A percentile compares a stretch with the other conserved stretches of the same genome.
phyloP scores from a whole-genome alignment of 2,797 vertebrate genomes.

The Discoglossus pictus region DNA sequence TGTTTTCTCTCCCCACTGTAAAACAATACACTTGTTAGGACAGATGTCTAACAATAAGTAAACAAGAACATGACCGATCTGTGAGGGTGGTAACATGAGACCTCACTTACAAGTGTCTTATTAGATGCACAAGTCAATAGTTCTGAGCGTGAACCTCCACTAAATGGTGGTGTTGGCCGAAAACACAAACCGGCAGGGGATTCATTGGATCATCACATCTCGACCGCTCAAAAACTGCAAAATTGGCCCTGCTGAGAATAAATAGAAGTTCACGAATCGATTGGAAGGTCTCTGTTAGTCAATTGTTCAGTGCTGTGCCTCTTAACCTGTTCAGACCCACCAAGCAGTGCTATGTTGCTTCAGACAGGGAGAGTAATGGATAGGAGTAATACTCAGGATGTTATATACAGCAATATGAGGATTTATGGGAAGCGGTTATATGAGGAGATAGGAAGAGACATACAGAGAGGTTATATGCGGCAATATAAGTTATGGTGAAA shows the following conservation, averaged over 20 bases:
- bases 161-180: conserved; percentile 18
- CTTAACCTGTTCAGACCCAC: background rate
- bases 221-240: conserved; percentile 28
- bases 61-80: too few relatives aligned
- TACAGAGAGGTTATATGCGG: too few relatives aligned
- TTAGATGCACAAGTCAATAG: conserved; percentile 27
- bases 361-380: too few relatives aligned
- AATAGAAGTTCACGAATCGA: conserved; percentile 27
- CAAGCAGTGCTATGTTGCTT: background rate
- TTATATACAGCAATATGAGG: too few relatives aligned
- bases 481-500: too few relatives aligned
- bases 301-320: conserved; percentile 19
- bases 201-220: conserved; percentile 29
- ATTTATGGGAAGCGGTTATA: too few relatives aligned
- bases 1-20: too few relatives aligned
- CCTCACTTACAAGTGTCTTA: conserved; percentile 10
- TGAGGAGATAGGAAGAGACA: too few relatives aligned
- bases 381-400: too few relatives aligned
- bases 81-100: conserved; percentile 7
- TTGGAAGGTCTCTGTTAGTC: conserved; percentile 20
- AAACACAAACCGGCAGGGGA: conserved; percentile 22
- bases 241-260: conserved; percentile 39
- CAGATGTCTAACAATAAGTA: too few relatives aligned
- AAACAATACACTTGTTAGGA: too few relatives aligned
- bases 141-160: conserved; percentile 12